phyloP scores from a whole-genome alignment of 2,113 vertebrate genomes.

The Chamaea fasciata region DNA sequence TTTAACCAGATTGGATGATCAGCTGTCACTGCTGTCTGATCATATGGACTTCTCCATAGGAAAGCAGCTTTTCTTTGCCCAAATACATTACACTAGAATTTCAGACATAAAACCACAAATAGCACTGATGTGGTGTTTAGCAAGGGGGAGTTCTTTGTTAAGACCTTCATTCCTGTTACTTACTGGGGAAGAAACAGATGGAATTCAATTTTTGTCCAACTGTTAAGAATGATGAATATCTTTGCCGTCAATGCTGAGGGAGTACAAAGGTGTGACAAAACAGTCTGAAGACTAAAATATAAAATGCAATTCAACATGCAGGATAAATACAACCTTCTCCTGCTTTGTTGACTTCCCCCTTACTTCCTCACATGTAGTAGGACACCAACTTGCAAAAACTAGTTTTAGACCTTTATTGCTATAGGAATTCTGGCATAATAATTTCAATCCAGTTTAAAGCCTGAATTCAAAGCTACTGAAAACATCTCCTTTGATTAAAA shows the following conservation, averaged over 20 bases:
- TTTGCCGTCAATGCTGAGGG: not conserved
- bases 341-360: not conserved
- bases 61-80: slow-evolving; percentile 4
- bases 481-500: not conserved
- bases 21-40: slow-evolving; percentile 14
- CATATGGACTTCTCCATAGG: slow-evolving; percentile 12
- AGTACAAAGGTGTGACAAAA: not conserved
- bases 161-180: not conserved
- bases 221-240: not conserved
- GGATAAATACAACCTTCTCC: not conserved
- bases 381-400: not conserved
- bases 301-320: not conserved
- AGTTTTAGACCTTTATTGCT: not conserved
- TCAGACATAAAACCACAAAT: not conserved
- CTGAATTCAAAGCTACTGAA: not conserved
- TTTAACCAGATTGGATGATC: slow-evolving; percentile 25
- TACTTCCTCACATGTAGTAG: not conserved
- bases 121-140: not conserved
- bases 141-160: not conserved
- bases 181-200: slow-evolving; percentile 40
- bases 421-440: not conserved
- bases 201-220: slow-evolving; percentile 10
- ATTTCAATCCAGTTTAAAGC: not conserved
- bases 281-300: slow-evolving; percentile 10
- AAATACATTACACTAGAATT: not conserved